These are phyloP conservation scores for Pseudorhombus dupliciocellatus DNA, from an alignment of 2,113 vertebrate genomes.

Conservation along the genomic window DNA sequence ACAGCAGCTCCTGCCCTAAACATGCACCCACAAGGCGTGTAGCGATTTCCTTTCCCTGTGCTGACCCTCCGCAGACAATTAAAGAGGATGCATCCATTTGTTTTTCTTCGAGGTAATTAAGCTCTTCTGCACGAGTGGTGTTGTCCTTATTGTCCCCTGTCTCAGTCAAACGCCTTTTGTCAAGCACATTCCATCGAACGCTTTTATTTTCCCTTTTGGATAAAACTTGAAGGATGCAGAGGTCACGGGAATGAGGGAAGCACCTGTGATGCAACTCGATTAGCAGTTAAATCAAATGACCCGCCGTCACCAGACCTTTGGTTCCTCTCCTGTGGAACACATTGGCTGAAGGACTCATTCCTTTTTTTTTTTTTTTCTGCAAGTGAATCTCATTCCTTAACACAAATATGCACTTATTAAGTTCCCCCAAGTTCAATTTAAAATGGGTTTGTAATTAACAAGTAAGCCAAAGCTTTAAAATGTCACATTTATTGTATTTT, in stretches of 20 bases:
- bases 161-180: conserved; percentile 59
- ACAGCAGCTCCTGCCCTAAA: conserved; percentile 30
- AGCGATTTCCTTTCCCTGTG: conserved; percentile 22
- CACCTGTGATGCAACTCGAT: conserved; percentile 75
- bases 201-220: conserved; percentile 44
- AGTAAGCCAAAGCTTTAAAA: conserved; percentile 84
- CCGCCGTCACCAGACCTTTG: conserved; percentile 67
- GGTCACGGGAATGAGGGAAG: conserved; percentile 55
- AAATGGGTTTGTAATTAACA: conserved; percentile 85
- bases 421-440: conserved; percentile 82
- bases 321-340: conserved; percentile 71
- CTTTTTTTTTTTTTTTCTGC: conserved; percentile 28
- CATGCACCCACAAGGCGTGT: conserved; percentile 35
- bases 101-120: conserved; percentile 76
- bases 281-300: conserved; percentile 78
- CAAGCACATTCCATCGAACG: conserved; percentile 29
- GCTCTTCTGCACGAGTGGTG: conserved; percentile 64
- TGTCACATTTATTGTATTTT: conserved; percentile 86
- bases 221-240: conserved; percentile 52
- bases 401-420: conserved; percentile 80
- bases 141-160: conserved; percentile 63
- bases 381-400: conserved; percentile 69
- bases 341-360: conserved; percentile 53
- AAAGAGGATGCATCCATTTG: conserved; percentile 66
- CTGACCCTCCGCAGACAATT: conserved; percentile 61